Evolutionary conservation across 2,888 invertebrate genomes (phyloP), one percentile per base, ranked within the genome.

Genomic region (Patella ulyssiponensis): DNA sequence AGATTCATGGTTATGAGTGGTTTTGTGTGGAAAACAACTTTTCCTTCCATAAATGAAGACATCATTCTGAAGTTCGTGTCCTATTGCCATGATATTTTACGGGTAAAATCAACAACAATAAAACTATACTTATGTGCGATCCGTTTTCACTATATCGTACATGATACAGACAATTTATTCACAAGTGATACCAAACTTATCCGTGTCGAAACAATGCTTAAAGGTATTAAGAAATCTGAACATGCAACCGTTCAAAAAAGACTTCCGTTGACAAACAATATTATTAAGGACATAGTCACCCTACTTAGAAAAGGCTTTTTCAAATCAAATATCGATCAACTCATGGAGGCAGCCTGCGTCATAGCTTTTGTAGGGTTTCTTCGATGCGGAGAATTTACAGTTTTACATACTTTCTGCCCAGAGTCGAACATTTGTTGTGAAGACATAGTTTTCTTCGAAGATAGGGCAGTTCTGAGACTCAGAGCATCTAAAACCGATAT

Each of bases 341-440:
- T 54, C 12, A n/a, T 71, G 20, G 33, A 56, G 56, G 53, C 53
- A 56, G 56, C 54, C 15, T 69, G 20, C n/a, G 23, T 53, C 7
- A 44, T 76, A n/a, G 76, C 76, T 12, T 76, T 76, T 72, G 56
- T 72, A 56, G 64, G 76, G 12, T 76, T 76, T 73, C n/a, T 76
- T 20, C 12, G 76, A 9, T 76, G 76, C 72, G 33, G 58, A 64
- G 76, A 76, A 64, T 76, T 76, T n/a, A 76, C 76, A 1, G 53
- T 69, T 58, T 52, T 27, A n/a, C 1, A n/a, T 17, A 5, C n/a
- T 2, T 51, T 51, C 12, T 17, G 56, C 15, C 3, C 11, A 1
- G 12, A 73, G 3, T 2, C 20, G 1, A 27, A 20, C 51, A 17
- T 73, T n/a, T 14, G 69, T 54, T 20, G 54, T 71, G 17, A 23